Conservation (phyloP, 2,797 vertebrate genomes). For the Xerus rutilus region DNA sequence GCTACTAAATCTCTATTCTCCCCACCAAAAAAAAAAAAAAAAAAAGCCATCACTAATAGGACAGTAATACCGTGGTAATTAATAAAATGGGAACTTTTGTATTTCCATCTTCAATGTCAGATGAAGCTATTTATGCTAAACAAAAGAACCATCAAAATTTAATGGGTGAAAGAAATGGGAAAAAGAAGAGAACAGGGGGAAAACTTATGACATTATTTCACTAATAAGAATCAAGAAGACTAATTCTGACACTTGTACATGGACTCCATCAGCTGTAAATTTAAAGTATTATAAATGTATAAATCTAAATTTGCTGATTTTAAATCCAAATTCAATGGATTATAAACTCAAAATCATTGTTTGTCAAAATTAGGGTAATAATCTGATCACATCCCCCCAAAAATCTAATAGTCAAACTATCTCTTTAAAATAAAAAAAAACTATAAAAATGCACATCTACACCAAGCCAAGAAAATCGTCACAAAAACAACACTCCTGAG, state of each 20-base stretch:
- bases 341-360: constrained; percentile 71
- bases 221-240: not conserved
- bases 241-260: not conserved
- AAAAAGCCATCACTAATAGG: not conserved
- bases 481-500: constrained; percentile 56
- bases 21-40: not conserved
- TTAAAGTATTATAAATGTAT: constrained; percentile 30
- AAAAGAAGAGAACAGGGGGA: not conserved
- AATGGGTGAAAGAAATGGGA: not conserved
- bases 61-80: not conserved
- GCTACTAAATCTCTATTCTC: not conserved
- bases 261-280: not conserved
- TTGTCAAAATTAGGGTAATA: constrained; percentile 82
- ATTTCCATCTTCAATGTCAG: constrained; percentile 40
- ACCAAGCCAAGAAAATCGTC: constrained; percentile 83
- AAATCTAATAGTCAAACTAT: constrained; percentile 54
- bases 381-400: constrained; percentile 32
- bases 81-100: constrained; percentile 48
- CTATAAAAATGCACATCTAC: constrained; percentile 83
- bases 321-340: constrained; percentile 64
- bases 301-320: constrained; percentile 49
- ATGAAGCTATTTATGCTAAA: constrained; percentile 28
- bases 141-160: constrained; percentile 40
- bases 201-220: not conserved
- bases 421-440: constrained; percentile 46